Base-by-base conservation (phyloP, 2,888 invertebrate genomes). In the Lasioglossum vierecki region DNA sequence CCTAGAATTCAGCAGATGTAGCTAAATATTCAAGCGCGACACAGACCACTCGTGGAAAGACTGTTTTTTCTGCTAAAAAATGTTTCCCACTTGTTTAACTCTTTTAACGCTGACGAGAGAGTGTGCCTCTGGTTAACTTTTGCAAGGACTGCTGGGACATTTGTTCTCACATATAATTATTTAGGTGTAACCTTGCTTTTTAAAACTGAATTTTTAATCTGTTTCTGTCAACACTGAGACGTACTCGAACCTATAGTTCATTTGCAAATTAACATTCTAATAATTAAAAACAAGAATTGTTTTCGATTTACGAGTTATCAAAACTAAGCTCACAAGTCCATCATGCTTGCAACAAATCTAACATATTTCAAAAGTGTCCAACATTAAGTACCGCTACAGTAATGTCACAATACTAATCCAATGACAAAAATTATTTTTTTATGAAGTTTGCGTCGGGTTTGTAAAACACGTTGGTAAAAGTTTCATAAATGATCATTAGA, bases 1-100 rank as follows among this genome's bases (percentile, higher is more conserved):
- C 30, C 1, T 30, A 2, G 63, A 15, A 63, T 63, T 30, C 63
- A 63, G 63, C 63, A 63, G 30, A 63, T 63, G 30, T 63, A 49
- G 75, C 44, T 73, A n/a, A 30, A 49, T 26, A 73, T 46, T 63
- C 63, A 63, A 30, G 63, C 22, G 68, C 39, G 22, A 66, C 66
- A 30, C 68, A 68, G 68, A 39, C 35, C 68, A 22, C 68, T 39
- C 18, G 30, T 68, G 68, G 11, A 68, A 30, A 22, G 22, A 44
- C 49, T 44, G 73, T 46, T 49, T 46, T 15, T 63, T 63, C 30
- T 63, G 63, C 63, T 26, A 63, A 63, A 63, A 63, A 63, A 63
- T 63, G 63, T 63, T 63, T 13, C 63, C 30, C 63, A 26, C 13
- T 30, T 63, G 30, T 63, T 63, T 63, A 63, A 63, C 26, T n/a